Percentiles rank a stretch among this genome's conserved stretches.
Evolutionary conservation across 2,113 vertebrate species (phyloP).

Genomic region (Tragelaphus buxtoni): DNA sequence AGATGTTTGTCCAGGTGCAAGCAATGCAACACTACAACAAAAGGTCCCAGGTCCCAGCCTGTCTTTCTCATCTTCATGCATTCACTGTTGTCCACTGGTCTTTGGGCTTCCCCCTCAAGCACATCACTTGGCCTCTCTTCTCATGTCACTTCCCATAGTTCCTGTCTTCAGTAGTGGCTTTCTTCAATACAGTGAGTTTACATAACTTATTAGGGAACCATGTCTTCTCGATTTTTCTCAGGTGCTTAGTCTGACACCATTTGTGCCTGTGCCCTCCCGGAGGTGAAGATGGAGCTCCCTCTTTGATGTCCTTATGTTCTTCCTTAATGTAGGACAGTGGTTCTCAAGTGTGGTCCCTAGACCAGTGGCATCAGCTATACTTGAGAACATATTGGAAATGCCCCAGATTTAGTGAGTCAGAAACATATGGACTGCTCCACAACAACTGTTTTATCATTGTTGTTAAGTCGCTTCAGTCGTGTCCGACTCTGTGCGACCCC

Average conservation of each 20-base stretch:
- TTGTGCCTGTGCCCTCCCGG: not conserved
- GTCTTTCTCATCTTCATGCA: not conserved
- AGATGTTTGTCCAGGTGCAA: not conserved
- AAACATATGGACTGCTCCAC: not conserved
- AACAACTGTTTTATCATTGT: not conserved
- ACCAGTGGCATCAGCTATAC: not conserved
- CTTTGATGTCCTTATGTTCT: not conserved
- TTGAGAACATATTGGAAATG: not conserved
- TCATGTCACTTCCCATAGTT: not conserved
- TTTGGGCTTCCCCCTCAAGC: not conserved
- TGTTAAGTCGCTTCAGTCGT: no score
- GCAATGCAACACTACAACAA: not conserved
- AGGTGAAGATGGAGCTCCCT: not conserved
- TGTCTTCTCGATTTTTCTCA: not conserved
- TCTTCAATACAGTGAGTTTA: not conserved
- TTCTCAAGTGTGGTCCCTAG: not conserved
- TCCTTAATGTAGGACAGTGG: not conserved
- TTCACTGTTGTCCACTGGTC: not conserved
- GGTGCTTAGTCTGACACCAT: not conserved
- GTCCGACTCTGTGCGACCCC: no score
- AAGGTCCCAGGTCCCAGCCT: not conserved
- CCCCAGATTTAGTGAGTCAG: not conserved
- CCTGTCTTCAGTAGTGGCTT: not conserved
- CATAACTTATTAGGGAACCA: not conserved
- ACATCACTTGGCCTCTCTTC: not conserved